Evolutionary conservation across 1,140 invertebrate genomes (phyloP).

Genomic region (Halesus radiatus): DNA sequence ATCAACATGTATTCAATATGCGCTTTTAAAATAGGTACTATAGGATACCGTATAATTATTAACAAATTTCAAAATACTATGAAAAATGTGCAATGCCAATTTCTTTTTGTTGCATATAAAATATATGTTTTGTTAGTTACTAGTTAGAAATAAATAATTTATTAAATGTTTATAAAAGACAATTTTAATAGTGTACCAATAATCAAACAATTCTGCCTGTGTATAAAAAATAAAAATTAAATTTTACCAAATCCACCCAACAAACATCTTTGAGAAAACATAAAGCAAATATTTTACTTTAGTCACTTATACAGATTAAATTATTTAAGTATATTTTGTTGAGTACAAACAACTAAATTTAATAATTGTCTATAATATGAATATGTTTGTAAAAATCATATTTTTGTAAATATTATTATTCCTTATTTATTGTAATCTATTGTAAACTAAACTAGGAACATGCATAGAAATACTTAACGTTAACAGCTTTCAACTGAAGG

Average conservation of each 20-base stretch:
- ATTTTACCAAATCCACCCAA: slow-evolving; percentile 34
- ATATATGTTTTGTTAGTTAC: neutral
- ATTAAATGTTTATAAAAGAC: neutral
- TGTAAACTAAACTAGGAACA: slow-evolving; percentile 3
- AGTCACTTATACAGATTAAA: neutral
- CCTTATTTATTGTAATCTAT: slow-evolving; percentile 31
- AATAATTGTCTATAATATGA: slow-evolving; percentile 30
- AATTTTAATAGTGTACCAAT: slow-evolving; percentile 1
- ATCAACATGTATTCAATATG: no score
- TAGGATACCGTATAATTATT: no score
- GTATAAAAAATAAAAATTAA: slow-evolving; percentile 19
- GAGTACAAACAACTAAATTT: slow-evolving; percentile 6
- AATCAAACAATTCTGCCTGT: slow-evolving; percentile 19
- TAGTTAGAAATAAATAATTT: slow-evolving; percentile 10
- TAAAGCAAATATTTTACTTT: slow-evolving; percentile 4
- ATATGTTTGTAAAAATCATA: slow-evolving; percentile 38
- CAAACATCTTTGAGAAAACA: slow-evolving; percentile 3
- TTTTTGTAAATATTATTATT: slow-evolving; percentile 33
- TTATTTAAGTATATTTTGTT: slow-evolving; percentile 8
- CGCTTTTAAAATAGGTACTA: no score
- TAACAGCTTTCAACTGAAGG: slow-evolving; percentile 29
- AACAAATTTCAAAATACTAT: neutral
- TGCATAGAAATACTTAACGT: slow-evolving; percentile 6
- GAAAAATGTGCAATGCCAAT: neutral
- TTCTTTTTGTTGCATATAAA: neutral